Evolutionary conservation across 2,888 invertebrate genomes (phyloP).

Genomic region (Drosophila stalkeri): DNA sequence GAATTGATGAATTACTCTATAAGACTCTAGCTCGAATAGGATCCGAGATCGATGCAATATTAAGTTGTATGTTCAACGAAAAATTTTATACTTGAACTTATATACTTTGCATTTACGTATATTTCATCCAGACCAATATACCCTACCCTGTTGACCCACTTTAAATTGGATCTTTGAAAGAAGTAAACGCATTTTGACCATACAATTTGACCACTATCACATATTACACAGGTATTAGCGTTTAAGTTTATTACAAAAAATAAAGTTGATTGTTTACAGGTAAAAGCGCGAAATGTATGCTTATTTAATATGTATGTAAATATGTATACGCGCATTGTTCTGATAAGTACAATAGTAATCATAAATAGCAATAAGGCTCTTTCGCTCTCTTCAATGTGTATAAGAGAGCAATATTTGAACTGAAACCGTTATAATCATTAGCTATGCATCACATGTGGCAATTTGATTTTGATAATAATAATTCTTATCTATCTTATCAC

Average conservation of each 20-base stretch:
- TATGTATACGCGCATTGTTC: neutral
- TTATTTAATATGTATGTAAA: neutral
- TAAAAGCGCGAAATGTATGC: neutral
- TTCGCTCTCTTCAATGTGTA: slow-evolving; percentile 20
- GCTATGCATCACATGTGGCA: slow-evolving; percentile 80
- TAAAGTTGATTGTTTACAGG: neutral
- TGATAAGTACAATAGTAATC: slow-evolving; percentile 6
- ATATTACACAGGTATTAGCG: neutral
- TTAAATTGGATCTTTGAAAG: neutral
- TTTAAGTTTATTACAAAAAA: neutral
- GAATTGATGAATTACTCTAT: no score
- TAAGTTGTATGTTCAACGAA: neutral
- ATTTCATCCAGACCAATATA: neutral
- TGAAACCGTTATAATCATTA: slow-evolving; percentile 73
- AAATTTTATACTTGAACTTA: neutral
- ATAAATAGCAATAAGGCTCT: slow-evolving; percentile 13
- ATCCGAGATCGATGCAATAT: no score
- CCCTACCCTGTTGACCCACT: neutral
- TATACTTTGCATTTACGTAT: neutral
- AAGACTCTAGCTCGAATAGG: no score
- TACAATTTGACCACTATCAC: neutral
- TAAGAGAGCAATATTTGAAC: slow-evolving; percentile 37
- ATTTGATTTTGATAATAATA: slow-evolving; percentile 68
- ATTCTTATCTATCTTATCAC: slow-evolving; percentile 30
- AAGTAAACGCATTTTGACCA: neutral